Percentiles rank a stretch among this genome's conserved stretches.
Evolutionary conservation across 2,888 invertebrate species (phyloP).

Genomic region (Brenthis hecate): DNA sequence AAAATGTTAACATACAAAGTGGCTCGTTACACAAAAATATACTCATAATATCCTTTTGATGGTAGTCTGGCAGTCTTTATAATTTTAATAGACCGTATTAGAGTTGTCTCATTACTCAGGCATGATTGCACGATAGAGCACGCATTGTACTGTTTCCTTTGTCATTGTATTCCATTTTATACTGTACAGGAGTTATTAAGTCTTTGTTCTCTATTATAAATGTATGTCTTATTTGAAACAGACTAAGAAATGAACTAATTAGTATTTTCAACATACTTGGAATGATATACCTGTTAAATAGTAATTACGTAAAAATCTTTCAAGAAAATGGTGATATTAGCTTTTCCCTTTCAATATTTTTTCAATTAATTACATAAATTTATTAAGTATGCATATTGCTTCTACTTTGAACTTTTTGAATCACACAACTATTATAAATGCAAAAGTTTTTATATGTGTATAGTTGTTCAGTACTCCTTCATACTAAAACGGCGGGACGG

Average conservation of each 20-base stretch:
- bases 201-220: conserved; percentile 31
- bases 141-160: conserved; percentile 58
- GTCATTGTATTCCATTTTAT: conserved; percentile 55
- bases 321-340: too few relatives aligned
- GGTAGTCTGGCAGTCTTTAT: conserved; percentile 13
- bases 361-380: too few relatives aligned
- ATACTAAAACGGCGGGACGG: too few relatives aligned
- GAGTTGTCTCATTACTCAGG: conserved; percentile 50
- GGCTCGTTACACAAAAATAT: not conserved
- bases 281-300: too few relatives aligned
- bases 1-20: too few relatives aligned
- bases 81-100: conserved; percentile 32
- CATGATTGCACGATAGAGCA: conserved; percentile 62
- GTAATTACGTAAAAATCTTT: too few relatives aligned
- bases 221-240: not conserved
- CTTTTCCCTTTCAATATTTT: too few relatives aligned
- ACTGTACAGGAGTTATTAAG: conserved; percentile 43
- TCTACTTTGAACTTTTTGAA: too few relatives aligned
- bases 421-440: too few relatives aligned
- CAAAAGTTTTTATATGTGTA: too few relatives aligned
- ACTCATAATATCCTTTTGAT: not conserved
- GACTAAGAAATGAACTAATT: conserved; percentile 8
- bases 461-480: too few relatives aligned
- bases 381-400: too few relatives aligned
- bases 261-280: not conserved